Conservation (phyloP, 2,113 vertebrate genomes). For the Caretta caretta region DNA sequence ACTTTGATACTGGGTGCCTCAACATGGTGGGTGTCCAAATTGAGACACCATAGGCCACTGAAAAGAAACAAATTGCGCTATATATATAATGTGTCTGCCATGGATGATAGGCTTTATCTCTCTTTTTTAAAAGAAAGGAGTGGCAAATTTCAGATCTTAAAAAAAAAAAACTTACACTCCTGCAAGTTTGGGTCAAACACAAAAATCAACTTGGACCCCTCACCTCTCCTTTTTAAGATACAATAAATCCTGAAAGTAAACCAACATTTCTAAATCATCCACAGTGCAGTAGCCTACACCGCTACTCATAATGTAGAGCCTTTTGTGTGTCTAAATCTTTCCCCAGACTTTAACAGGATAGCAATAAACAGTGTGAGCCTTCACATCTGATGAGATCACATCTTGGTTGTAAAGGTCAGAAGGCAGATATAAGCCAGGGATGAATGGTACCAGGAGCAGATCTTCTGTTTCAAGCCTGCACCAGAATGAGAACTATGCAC, state of each 20-base stretch:
- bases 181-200: too few species aligned
- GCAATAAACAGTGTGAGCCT: slow-evolving; percentile 19
- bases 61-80: background rate
- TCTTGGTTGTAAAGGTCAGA: slow-evolving; percentile 11
- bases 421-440: background rate
- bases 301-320: too few species aligned
- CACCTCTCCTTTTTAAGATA: too few species aligned
- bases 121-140: too few species aligned
- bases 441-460: background rate
- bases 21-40: background rate
- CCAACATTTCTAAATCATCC: too few species aligned
- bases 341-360: slow-evolving; percentile 3
- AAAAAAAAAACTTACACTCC: too few species aligned
- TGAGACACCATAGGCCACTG: background rate
- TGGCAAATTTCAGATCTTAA: too few species aligned
- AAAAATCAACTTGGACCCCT: too few species aligned
- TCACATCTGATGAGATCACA: background rate
- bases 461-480: background rate
- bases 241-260: too few species aligned
- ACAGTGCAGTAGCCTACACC: too few species aligned
- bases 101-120: too few species aligned
- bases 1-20: background rate
- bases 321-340: slow-evolving; percentile 15
- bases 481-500: background rate
- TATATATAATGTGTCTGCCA: too few species aligned